Percentiles rank a stretch among this genome's conserved stretches.
Conservation (phyloP, 2,113 vertebrate species). For the Thomomys bottae region DNA sequence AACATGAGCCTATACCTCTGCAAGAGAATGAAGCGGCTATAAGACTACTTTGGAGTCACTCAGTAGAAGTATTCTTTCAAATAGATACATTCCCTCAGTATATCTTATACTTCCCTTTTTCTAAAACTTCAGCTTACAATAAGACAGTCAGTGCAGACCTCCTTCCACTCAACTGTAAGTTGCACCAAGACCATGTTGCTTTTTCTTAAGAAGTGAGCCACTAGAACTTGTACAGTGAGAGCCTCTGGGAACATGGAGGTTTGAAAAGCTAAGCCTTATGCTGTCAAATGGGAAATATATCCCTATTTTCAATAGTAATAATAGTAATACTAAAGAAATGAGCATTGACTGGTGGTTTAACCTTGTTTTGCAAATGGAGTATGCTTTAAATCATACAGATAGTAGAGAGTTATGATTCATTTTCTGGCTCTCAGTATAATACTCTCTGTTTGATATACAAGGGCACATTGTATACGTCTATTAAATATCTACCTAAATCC, state of each 20-base stretch:
- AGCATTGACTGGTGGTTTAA: background rate
- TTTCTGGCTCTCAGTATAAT: background rate
- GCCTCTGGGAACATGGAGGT: background rate
- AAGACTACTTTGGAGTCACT: conserved; percentile 2
- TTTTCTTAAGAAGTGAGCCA: background rate
- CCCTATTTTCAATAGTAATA: background rate
- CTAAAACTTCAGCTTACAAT: background rate
- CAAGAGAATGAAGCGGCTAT: conserved; percentile 10
- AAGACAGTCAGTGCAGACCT: background rate
- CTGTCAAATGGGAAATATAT: background rate
- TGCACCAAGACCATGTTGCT: background rate
- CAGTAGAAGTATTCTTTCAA: background rate
- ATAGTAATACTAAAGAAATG: background rate
- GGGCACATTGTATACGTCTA: background rate
- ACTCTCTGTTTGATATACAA: background rate
- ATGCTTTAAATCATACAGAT: conserved; percentile 1
- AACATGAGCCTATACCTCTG: conserved; percentile 5
- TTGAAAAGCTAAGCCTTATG: background rate
- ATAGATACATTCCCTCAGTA: background rate
- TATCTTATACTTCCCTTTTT: conserved; percentile 6
- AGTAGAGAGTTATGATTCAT: background rate
- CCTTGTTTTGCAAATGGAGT: background rate
- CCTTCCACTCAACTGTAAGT: background rate
- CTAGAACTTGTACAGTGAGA: too few relatives aligned
- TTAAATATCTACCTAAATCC: conserved; percentile 5